Conservation (phyloP, 1,140 invertebrate species). For the Ceratosolen solmsi region DNA sequence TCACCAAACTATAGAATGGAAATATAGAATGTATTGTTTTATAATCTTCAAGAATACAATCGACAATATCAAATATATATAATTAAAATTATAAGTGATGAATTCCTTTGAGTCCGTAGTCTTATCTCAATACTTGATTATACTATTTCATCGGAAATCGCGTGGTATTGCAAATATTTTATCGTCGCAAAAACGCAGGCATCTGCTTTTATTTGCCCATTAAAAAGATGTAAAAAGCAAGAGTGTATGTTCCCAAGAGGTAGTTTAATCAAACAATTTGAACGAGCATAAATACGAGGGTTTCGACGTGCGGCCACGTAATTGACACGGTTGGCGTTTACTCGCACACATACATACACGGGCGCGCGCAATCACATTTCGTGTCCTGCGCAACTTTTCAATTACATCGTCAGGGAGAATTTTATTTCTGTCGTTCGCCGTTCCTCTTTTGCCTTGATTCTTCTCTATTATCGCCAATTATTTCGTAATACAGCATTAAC, state of each 20-base stretch:
- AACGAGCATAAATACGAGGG: conserved; percentile 41
- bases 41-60: too few relatives aligned
- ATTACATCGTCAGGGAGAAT: conserved; percentile 36
- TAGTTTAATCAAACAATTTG: conserved; percentile 49
- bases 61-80: too few relatives aligned
- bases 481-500: conserved; percentile 7
- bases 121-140: too few relatives aligned
- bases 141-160: too few relatives aligned
- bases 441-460: background rate
- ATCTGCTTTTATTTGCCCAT: conserved; percentile 9
- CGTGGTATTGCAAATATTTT: background rate
- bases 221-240: conserved; percentile 34
- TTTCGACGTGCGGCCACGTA: background rate
- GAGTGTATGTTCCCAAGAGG: background rate
- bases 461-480: conserved; percentile 24
- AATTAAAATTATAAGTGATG: too few relatives aligned
- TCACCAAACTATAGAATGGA: too few relatives aligned
- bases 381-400: conserved; percentile 5
- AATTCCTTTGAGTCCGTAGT: too few relatives aligned
- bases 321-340: conserved; percentile 37
- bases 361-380: background rate
- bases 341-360: background rate
- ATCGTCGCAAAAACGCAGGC: background rate
- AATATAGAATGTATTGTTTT: too few relatives aligned
- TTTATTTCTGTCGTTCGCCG: background rate